Conservation (phyloP, 1,140 invertebrate species). For the Bactericera cockerelli region DNA sequence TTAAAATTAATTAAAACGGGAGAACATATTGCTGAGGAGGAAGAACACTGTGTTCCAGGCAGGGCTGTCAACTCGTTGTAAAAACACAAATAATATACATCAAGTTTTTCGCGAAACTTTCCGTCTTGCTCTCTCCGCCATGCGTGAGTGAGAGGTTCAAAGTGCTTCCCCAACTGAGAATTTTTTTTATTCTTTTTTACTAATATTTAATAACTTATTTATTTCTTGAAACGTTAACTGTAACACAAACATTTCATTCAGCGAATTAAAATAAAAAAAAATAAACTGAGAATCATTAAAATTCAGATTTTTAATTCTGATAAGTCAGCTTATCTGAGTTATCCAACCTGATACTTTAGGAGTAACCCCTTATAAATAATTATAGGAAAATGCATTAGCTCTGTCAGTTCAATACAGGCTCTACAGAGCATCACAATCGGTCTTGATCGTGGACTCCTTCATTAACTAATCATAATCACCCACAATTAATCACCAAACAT, state of each 20-base stretch:
- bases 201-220: too few species aligned
- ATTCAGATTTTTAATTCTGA: not conserved
- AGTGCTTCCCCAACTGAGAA: not conserved
- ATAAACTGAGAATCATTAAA: not conserved
- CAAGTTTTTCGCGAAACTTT: not conserved
- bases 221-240: too few species aligned
- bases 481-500: too few species aligned
- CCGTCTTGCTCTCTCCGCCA: not conserved
- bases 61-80: not conserved
- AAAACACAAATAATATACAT: conserved; percentile 9
- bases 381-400: too few species aligned
- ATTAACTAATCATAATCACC: too few species aligned
- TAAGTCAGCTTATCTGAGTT: not conserved
- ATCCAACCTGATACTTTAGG: not conserved
- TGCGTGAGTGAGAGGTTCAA: not conserved
- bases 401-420: too few species aligned
- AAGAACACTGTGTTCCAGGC: conserved; percentile 4
- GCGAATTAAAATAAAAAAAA: not conserved
- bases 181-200: too few species aligned
- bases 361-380: too few species aligned
- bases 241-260: not conserved
- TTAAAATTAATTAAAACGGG: conserved; percentile 8
- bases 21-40: conserved; percentile 1
- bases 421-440: too few species aligned
- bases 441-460: too few species aligned